Evolutionary conservation across 2,888 invertebrate species (phyloP).

Genomic region (Mactromeris polynyma): DNA sequence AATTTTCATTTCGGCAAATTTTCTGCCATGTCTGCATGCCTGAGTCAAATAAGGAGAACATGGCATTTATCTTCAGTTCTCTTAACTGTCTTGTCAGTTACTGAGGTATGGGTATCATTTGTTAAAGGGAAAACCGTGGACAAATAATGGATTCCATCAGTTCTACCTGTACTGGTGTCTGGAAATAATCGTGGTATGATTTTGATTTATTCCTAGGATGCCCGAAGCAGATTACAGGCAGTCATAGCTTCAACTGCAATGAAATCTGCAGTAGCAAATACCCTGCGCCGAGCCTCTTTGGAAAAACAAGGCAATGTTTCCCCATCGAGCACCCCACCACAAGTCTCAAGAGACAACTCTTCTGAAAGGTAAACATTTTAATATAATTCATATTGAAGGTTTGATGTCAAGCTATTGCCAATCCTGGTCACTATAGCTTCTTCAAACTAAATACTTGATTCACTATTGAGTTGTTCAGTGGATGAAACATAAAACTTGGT

Average conservation of each 20-base stretch:
- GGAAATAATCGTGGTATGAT: not conserved
- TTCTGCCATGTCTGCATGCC: not conserved
- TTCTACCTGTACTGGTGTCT: not conserved
- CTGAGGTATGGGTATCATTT: not conserved
- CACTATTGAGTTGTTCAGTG: too few species aligned
- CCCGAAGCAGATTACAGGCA: constrained; percentile 80
- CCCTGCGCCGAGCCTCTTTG: constrained; percentile 76
- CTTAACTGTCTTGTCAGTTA: not conserved
- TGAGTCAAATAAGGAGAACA: not conserved
- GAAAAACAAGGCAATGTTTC: constrained; percentile 71
- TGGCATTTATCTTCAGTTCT: not conserved
- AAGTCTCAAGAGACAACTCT: constrained; percentile 71
- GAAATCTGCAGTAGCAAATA: constrained; percentile 78
- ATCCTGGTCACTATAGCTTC: too few species aligned
- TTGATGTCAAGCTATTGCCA: too few species aligned
- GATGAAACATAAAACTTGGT: too few species aligned
- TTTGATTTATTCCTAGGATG: constrained; percentile 74
- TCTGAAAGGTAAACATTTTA: constrained; percentile 66
- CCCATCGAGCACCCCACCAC: constrained; percentile 62
- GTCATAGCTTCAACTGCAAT: constrained; percentile 80
- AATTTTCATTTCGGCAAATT: not conserved
- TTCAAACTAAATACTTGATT: too few species aligned
- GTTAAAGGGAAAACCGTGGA: not conserved
- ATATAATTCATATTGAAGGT: too few species aligned
- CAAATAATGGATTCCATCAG: not conserved